Percentiles rank a stretch among this genome's conserved stretches.
Conservation (phyloP, 2,888 invertebrate species). For the Ametastegia equiseti region DNA sequence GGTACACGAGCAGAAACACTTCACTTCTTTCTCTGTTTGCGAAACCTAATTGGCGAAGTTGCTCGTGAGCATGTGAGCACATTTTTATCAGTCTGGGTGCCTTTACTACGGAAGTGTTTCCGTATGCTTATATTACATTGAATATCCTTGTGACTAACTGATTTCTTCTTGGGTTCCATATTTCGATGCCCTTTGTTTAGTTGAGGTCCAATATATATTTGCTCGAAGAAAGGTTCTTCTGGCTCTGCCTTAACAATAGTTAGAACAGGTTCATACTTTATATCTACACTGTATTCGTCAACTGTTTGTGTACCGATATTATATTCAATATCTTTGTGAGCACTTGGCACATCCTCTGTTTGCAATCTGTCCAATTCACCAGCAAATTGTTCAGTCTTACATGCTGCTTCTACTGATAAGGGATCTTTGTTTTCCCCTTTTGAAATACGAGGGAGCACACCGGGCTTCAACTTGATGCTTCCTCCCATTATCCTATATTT, state of each 20-base stretch:
- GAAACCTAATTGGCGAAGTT: neutral
- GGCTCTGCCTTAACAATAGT: constrained; percentile 15
- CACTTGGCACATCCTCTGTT: neutral
- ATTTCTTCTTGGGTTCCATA: neutral
- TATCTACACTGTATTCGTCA: constrained; percentile 3
- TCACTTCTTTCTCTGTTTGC: neutral
- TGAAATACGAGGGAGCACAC: constrained; percentile 6
- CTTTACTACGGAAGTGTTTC: constrained; percentile 7
- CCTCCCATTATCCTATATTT: constrained; percentile 26
- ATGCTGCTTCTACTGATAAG: neutral
- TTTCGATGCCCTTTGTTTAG: neutral
- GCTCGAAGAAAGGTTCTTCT: neutral
- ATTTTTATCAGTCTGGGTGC: constrained; percentile 2
- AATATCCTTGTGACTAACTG: constrained; percentile 21
- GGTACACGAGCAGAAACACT: neutral
- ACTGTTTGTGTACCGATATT: neutral
- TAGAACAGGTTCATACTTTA: constrained; percentile 13
- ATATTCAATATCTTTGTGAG: neutral
- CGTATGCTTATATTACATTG: constrained; percentile 23
- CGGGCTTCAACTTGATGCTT: constrained; percentile 2
- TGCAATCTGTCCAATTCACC: neutral
- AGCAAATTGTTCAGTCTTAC: neutral
- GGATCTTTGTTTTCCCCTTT: neutral
- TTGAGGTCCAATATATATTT: neutral
- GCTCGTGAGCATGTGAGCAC: neutral